Conservation (phyloP, 1,140 invertebrate species). For the Philotrypesis tridentata region DNA sequence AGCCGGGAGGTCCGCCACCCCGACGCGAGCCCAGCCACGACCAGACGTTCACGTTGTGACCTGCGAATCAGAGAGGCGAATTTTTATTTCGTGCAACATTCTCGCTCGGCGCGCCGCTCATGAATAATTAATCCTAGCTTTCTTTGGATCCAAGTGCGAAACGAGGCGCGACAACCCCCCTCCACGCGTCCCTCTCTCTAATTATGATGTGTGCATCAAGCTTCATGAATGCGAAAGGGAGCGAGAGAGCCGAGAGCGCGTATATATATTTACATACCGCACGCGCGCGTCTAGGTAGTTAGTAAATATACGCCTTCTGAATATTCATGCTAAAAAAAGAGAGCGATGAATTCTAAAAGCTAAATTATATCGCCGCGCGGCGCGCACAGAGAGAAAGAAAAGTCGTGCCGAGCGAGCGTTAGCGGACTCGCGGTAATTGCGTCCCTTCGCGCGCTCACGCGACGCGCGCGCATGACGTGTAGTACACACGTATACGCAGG, state of each 20-base stretch:
- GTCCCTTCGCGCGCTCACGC: no score
- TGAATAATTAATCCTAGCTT: slow-evolving; percentile 15
- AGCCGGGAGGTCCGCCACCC: slow-evolving; percentile 67
- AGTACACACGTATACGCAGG: no score
- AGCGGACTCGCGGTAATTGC: not conserved
- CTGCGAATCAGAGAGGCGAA: slow-evolving; percentile 51
- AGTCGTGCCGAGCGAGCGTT: not conserved
- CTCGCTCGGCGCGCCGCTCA: not conserved
- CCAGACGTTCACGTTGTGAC: slow-evolving; percentile 77
- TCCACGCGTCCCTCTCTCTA: not conserved
- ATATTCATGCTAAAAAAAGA: slow-evolving; percentile 14
- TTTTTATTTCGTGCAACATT: no score
- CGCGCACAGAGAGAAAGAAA: not conserved
- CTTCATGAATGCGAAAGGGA: slow-evolving; percentile 16
- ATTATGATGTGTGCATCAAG: not conserved
- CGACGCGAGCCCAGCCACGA: slow-evolving; percentile 78
- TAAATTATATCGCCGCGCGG: not conserved
- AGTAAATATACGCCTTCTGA: not conserved
- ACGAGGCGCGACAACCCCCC: not conserved
- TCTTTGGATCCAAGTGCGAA: slow-evolving; percentile 17
- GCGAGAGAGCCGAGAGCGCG: not conserved
- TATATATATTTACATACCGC: not conserved
- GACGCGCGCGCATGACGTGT: no score
- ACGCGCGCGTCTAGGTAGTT: not conserved
- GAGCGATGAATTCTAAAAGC: not conserved